phyloP scores from a whole-genome alignment of 2,888 invertebrate species.

The Eupithecia exiguata region DNA sequence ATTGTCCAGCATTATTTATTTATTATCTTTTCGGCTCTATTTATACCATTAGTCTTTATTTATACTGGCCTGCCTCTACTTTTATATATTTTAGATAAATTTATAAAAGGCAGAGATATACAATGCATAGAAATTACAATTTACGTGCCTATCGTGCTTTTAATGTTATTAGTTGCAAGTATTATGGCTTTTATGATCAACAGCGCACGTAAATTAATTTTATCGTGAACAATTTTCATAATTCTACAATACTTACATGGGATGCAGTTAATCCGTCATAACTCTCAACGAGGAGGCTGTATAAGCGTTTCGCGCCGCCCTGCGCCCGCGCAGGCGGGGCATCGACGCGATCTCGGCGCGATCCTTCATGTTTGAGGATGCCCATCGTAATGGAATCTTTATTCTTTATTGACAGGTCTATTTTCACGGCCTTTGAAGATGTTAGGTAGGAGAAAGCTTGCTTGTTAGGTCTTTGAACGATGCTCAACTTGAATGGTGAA shows the following conservation, averaged over 20 bases:
- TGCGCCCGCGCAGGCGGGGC: conserved; percentile 39
- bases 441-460: conserved; percentile 11
- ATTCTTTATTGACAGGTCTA: conserved; percentile 38
- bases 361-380: conserved; percentile 43
- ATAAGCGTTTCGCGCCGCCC: conserved; percentile 42
- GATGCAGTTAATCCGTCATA: conserved; percentile 37
- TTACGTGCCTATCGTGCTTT: background rate
- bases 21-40: background rate
- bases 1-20: no score
- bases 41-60: background rate
- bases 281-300: conserved; percentile 41
- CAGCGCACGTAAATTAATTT: background rate
- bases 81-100: background rate
- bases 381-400: conserved; percentile 44
- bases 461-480: background rate
- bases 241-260: conserved; percentile 11
- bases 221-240: conserved; percentile 16
- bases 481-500: background rate
- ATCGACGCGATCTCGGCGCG: conserved; percentile 33
- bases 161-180: background rate
- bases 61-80: background rate
- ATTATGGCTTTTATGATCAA: background rate
- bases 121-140: background rate
- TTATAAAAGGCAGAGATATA: background rate
- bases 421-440: conserved; percentile 15